These are phyloP conservation scores for Watsonalla cultraria DNA, from an alignment of 2,888 invertebrate genomes.

Conservation along the genomic window DNA sequence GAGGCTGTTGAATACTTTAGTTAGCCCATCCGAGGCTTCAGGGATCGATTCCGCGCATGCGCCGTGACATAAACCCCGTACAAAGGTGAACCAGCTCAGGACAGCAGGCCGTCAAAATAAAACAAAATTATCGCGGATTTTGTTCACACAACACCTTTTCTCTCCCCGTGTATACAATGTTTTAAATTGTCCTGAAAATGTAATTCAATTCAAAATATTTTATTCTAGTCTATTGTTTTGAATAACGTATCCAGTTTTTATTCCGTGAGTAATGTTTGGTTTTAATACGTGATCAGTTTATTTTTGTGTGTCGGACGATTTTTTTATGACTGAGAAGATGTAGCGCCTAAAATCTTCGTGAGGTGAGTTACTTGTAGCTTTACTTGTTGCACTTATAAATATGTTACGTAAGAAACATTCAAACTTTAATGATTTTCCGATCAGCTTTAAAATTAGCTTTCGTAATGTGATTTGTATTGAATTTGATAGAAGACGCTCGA, in stretches of 20 bases:
- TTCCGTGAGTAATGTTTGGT: conserved; percentile 5
- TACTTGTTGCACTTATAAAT: conserved; percentile 65
- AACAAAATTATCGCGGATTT: conserved; percentile 47
- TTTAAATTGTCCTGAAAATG: conserved; percentile 19
- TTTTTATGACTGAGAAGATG: conserved; percentile 49
- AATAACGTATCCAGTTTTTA: conserved; percentile 1
- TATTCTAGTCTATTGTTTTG: conserved; percentile 7
- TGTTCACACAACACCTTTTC: conserved; percentile 25
- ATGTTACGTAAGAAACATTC: conserved; percentile 62
- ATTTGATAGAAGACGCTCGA: not conserved
- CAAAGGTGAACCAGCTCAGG: conserved; percentile 61
- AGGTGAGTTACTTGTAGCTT: conserved; percentile 54
- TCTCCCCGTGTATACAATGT: not conserved
- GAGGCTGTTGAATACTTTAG: conserved; percentile 32
- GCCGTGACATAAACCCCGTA: conserved; percentile 44
- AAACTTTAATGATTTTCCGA: conserved; percentile 22
- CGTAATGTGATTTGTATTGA: conserved; percentile 1
- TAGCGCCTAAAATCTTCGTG: conserved; percentile 40
- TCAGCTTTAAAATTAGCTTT: conserved; percentile 7
- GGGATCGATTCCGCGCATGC: conserved; percentile 70
- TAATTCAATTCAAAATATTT: not conserved
- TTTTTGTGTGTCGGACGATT: conserved; percentile 37
- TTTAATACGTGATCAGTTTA: conserved; percentile 32
- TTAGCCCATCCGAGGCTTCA: conserved; percentile 39
- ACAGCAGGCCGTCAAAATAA: conserved; percentile 65